Base-by-base conservation (phyloP, 1,140 invertebrate genomes). In the Monochamus saltuarius region DNA sequence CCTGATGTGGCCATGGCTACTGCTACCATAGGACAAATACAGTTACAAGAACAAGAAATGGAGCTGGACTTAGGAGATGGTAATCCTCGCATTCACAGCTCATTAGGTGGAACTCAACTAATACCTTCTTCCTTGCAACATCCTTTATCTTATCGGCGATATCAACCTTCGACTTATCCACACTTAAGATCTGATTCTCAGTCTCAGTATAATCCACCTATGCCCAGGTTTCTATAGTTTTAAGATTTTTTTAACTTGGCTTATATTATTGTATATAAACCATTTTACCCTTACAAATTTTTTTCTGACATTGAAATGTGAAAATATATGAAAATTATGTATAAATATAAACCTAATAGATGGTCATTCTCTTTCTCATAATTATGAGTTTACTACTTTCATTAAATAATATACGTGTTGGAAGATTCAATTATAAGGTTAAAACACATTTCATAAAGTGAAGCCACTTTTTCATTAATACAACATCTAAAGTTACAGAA, bases 1-100 rank as follows among this genome's bases (percentile, higher is more conserved):
- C 91, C 91, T 1, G 91, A 93, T 75, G 90, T 93, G 46, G 90
- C 91, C n/a, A 90, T 92, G 88, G 90, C 90, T 35, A 91, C 90
- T 0, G 83, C 87, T 2, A 88, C 88, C 0, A 79, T 91, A 39
- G 83, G 83, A 10, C 85, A 87, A 60, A 78, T 90, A 49, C 85
- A 87, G 67, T 75, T 91, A 42, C 87, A 90, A 64, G 83, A 84
- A 65, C 82, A 82, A 54, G 83, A 86, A 68, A 75, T 85, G 59
- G 80, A 84, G 62, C 77, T 91, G 62, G 90, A 92, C 78, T 81
- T 92, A 59, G 89, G 89, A 2, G 89, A 92, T 72, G 88, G 88
- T 0, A 83, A 85, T 1, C 83, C 84, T 37, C 87, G 88, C 65
- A 22, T 73, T 36, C 67, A 70, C 19, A 66, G 60, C 19, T 38